A percentile compares a stretch with the other conserved stretches of the same genome.
Evolutionary conservation across 1,140 invertebrate genomes (phyloP).

Genomic region (Drosophila arawakana): DNA sequence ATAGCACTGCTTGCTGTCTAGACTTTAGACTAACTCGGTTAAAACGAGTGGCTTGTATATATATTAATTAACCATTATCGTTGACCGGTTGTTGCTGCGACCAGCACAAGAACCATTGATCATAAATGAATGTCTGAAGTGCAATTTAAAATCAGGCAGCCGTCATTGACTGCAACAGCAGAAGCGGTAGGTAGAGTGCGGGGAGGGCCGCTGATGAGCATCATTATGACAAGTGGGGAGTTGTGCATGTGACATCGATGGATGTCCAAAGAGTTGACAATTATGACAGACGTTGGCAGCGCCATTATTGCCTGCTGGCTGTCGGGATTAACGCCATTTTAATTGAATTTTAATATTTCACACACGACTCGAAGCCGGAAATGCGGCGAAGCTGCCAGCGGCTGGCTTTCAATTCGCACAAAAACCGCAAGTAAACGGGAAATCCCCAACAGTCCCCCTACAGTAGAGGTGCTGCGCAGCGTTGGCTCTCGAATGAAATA

Average conservation of each 20-base stretch:
- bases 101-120: constrained; percentile 37
- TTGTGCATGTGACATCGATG: constrained; percentile 55
- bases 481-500: constrained; percentile 64
- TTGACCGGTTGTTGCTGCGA: constrained; percentile 38
- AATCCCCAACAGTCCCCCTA: neutral
- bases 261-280: constrained; percentile 74
- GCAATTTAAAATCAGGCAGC: constrained; percentile 72
- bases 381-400: constrained; percentile 40
- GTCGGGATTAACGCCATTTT: constrained; percentile 83
- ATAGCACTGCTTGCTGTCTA: neutral
- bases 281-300: constrained; percentile 71
- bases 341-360: constrained; percentile 84
- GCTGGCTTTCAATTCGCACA: constrained; percentile 55
- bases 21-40: neutral
- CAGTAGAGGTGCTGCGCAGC: neutral
- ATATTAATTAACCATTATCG: constrained; percentile 82
- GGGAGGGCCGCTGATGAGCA: constrained; percentile 64
- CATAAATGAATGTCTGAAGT: constrained; percentile 79
- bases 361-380: constrained; percentile 73
- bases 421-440: constrained; percentile 76
- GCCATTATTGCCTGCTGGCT: constrained; percentile 54
- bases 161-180: constrained; percentile 53
- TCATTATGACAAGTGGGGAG: constrained; percentile 69
- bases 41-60: constrained; percentile 40
- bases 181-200: constrained; percentile 18